Percentiles rank a stretch among this genome's conserved stretches.
These are phyloP conservation scores for Cheilosia vernalis DNA, from an alignment of 2,888 invertebrate genomes.

Conservation along the genomic window DNA sequence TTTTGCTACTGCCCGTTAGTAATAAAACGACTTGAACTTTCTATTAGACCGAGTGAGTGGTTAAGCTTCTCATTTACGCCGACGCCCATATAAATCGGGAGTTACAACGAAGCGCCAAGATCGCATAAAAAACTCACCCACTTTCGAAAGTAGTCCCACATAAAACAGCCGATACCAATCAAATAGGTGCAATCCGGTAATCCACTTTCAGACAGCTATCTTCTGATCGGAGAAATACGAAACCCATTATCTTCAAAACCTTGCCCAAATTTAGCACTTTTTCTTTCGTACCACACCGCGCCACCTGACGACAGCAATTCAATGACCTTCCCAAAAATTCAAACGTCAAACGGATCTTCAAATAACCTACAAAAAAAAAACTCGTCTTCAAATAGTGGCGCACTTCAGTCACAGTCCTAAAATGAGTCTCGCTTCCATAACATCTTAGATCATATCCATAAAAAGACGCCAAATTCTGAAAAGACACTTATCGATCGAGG, in stretches of 20 bases:
- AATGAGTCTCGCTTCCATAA: neutral
- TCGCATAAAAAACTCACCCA: no score
- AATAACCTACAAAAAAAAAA: conserved; percentile 3
- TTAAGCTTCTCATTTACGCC: no score
- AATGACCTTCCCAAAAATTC: conserved; percentile 36
- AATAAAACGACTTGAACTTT: no score
- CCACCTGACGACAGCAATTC: conserved; percentile 39
- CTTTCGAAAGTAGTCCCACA: no score
- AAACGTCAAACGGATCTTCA: conserved; percentile 44
- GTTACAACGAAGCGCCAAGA: no score
- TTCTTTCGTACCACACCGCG: conserved; percentile 26
- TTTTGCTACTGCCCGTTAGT: no score
- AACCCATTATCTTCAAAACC: neutral
- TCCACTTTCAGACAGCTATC: no score
- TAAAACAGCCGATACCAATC: no score
- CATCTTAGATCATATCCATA: conserved; percentile 57
- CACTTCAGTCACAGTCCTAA: conserved; percentile 17
- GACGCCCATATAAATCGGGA: no score
- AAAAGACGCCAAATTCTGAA: conserved; percentile 40
- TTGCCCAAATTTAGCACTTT: neutral
- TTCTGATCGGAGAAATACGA: no score
- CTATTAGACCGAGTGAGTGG: no score
- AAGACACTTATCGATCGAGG: conserved; percentile 43
- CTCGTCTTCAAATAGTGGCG: conserved; percentile 28
- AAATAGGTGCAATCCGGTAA: no score